Base-by-base conservation (phyloP, 2,888 invertebrate species). In the Nomada ruficornis region DNA sequence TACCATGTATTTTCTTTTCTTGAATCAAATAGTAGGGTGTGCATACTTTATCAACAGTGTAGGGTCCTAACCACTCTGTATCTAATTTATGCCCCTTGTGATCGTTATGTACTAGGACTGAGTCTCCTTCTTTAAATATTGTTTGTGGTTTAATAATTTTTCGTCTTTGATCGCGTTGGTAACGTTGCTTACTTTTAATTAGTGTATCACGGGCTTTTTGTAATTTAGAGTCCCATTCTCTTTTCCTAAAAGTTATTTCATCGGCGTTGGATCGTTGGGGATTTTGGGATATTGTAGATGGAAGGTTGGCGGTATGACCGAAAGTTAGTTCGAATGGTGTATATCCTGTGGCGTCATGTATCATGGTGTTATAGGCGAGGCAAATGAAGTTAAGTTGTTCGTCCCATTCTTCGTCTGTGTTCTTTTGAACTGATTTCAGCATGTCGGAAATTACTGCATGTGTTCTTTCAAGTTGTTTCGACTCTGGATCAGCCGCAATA, bases 381-480 rank as follows among this genome's bases (percentile, higher is more conserved):
- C 67, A 67, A 67, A 52, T n/a, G 29, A 54, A n/a, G 1, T 47
- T 63, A 13, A 64, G 10, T 4, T 63, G 9, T 26, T 64, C 55
- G 13, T 72, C 29, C 64, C 72, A 63, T 13, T 71, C 50, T 29
- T 15, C 52, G 29, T 52, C 29, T 26, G 50, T 15, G 18, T 65
- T 15, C 26, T 23, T 50, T 26, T 65, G 65, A 23, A 52, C 26
- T 65, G 65, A 52, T 52, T 47, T 44, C 23, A 65, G 15, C 65
- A 65, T 65, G 50, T 65, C 52, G 5, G 26, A 18, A 18, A 65
- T 65, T 50, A 65, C 65, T 65, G 18, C 64, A 26, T 65, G 26
- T 26, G 64, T 50, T 50, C 64, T 47, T 65, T 65, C 64, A 10
- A 65, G 26, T 7, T n/a, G n/a, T n/a, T n/a, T n/a, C n/a, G n/a